Evolutionary conservation across 2,113 vertebrate species (phyloP).

Genomic region (Myotis yumanensis): DNA sequence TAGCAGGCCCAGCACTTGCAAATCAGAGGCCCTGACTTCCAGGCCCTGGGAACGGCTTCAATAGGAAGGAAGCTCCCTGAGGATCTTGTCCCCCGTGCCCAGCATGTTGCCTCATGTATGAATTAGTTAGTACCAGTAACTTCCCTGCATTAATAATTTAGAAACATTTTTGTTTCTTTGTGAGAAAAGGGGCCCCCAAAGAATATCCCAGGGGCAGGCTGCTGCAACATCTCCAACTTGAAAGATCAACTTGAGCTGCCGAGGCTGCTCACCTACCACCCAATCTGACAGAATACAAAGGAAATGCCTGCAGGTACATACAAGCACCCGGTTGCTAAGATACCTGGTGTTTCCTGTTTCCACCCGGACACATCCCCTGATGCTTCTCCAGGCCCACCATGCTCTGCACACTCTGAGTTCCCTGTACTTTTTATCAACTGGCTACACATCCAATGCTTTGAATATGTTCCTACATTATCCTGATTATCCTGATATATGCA

Average conservation of each 20-base stretch:
- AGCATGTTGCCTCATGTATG: accelerated
- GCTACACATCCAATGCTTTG: not conserved
- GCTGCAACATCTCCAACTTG: not conserved
- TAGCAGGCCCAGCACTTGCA: not conserved
- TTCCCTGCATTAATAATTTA: no score
- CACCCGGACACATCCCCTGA: accelerated
- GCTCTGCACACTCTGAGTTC: no score
- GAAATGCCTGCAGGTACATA: no score
- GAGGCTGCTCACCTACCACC: not conserved
- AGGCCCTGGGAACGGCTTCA: not conserved
- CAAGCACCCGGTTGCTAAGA: not conserved
- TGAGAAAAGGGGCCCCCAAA: not conserved
- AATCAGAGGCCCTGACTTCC: not conserved
- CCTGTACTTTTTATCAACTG: not conserved
- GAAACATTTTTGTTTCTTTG: not conserved
- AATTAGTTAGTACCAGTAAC: not conserved
- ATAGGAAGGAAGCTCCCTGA: accelerated
- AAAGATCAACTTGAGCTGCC: not conserved
- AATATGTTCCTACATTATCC: no score
- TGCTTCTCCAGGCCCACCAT: not conserved
- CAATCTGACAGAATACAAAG: not conserved
- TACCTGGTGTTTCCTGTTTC: not conserved
- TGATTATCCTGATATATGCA: accelerated
- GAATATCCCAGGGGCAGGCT: not conserved
- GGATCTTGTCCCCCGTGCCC: not conserved